phyloP scores from a whole-genome alignment of 2,113 vertebrate genomes.

The Xerus inauris region DNA sequence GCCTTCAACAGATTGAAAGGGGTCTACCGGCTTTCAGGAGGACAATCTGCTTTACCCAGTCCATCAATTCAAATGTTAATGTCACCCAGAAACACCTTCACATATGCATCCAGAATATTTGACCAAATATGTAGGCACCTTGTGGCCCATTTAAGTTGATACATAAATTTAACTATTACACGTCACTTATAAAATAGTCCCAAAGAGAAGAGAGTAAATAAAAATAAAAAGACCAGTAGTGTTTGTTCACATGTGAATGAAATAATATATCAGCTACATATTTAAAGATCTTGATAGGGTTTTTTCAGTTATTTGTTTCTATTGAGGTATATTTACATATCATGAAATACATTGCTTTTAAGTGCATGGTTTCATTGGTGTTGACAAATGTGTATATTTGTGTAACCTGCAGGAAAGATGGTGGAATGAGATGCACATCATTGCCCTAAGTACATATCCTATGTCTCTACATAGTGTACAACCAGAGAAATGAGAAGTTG shows the following conservation, averaged over 20 bases:
- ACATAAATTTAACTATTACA: not conserved
- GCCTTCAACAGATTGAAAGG: not conserved
- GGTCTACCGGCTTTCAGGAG: too few relatives aligned
- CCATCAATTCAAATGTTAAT: not conserved
- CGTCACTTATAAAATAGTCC: not conserved
- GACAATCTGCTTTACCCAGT: too few relatives aligned
- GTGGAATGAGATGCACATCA: too few relatives aligned
- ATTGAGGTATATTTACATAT: not conserved
- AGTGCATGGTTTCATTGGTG: not conserved
- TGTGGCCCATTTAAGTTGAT: not conserved
- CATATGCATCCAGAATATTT: not conserved
- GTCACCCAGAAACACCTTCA: not conserved
- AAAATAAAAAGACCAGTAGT: not conserved
- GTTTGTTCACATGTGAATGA: not conserved
- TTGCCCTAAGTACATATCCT: too few relatives aligned
- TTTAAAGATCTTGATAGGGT: not conserved
- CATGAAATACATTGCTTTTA: not conserved
- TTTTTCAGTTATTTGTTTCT: conserved; percentile 29
- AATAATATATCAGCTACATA: not conserved
- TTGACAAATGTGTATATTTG: not conserved
- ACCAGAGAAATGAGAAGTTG: too few relatives aligned
- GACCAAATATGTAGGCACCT: not conserved
- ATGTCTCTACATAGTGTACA: too few relatives aligned
- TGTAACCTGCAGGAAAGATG: not conserved
- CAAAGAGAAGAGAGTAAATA: not conserved